These are phyloP conservation scores for Pollenia amentaria DNA, from an alignment of 2,888 invertebrate species.

Conservation along the genomic window DNA sequence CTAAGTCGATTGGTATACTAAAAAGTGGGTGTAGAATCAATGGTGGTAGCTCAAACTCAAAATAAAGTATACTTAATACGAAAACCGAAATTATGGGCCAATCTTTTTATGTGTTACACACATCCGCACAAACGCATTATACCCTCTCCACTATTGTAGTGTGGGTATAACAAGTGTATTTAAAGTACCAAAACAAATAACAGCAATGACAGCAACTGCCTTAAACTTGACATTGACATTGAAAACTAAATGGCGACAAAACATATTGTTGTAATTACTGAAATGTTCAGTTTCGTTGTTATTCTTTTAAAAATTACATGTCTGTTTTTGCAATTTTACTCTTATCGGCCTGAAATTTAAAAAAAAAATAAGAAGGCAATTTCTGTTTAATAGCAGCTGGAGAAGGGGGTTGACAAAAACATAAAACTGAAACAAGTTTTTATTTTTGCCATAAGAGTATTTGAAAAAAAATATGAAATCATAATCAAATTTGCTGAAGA, in stretches of 20 bases:
- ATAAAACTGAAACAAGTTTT: slow-evolving; percentile 24
- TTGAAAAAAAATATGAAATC: slow-evolving; percentile 17
- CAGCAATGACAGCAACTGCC: slow-evolving; percentile 33
- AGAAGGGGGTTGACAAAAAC: not conserved
- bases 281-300: slow-evolving; percentile 1
- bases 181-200: slow-evolving; percentile 9
- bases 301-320: slow-evolving; percentile 18
- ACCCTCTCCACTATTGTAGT: too few species aligned
- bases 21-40: too few species aligned
- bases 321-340: slow-evolving; percentile 1
- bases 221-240: slow-evolving; percentile 71
- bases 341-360: slow-evolving; percentile 9
- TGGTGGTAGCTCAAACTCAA: too few species aligned
- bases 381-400: too few species aligned
- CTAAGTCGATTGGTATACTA: too few species aligned
- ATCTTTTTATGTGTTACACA: too few species aligned
- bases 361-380: too few species aligned
- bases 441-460: not conserved
- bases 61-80: too few species aligned
- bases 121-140: too few species aligned
- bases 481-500: not conserved
- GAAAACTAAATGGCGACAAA: slow-evolving; percentile 60
- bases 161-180: not conserved
- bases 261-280: not conserved
- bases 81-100: too few species aligned